Conservation (phyloP, 2,888 invertebrate genomes). For the Apeira syringaria region DNA sequence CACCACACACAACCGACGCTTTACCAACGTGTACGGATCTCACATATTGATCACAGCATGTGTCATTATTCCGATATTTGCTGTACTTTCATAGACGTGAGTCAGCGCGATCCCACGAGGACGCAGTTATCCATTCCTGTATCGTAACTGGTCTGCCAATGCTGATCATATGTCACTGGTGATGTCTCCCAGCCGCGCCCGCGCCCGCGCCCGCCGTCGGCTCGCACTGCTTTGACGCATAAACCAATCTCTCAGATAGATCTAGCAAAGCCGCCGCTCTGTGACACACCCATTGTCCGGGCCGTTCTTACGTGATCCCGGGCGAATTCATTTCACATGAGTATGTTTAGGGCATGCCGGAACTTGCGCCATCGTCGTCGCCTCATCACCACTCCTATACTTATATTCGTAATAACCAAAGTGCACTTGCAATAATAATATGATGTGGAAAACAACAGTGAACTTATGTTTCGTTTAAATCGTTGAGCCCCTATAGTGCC, state of each 20-base stretch:
- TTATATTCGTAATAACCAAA: no score
- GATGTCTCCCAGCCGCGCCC: no score
- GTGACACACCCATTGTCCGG: conserved; percentile 12
- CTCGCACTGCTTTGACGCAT: conserved; percentile 16
- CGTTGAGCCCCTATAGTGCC: no score
- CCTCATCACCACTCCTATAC: no score
- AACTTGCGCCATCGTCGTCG: neutral
- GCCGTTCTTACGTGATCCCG: conserved; percentile 7
- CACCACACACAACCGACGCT: neutral
- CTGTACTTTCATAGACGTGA: conserved; percentile 5
- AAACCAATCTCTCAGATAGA: conserved; percentile 10
- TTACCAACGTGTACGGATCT: conserved; percentile 1
- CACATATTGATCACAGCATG: conserved; percentile 2
- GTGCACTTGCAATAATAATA: no score
- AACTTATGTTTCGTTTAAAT: no score
- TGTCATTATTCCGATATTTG: conserved; percentile 5
- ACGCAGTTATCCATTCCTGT: conserved; percentile 17
- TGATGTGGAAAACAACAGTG: no score
- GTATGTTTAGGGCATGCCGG: conserved; percentile 4
- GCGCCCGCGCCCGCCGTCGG: conserved; percentile 3
- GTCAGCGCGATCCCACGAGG: conserved; percentile 8
- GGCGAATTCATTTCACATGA: conserved; percentile 9
- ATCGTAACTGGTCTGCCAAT: conserved; percentile 15
- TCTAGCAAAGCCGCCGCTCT: conserved; percentile 16
- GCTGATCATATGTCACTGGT: conserved; percentile 14